Evolutionary conservation across 2,888 invertebrate genomes (phyloP).

Genomic region (Hypolimnas misippus): DNA sequence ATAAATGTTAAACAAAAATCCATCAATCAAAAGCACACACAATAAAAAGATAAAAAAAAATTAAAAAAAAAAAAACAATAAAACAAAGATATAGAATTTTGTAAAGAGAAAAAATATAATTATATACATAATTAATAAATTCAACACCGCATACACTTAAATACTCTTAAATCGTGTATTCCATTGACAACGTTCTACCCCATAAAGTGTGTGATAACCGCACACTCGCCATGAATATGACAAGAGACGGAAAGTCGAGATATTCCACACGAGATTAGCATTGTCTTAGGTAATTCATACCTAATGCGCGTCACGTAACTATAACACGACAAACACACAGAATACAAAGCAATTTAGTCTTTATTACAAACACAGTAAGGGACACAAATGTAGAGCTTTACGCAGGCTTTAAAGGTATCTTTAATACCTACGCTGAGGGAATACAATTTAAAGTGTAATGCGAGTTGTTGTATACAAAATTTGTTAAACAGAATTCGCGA

Average conservation of each 20-base stretch:
- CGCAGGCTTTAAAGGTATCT: background rate
- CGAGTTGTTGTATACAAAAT: too few relatives aligned
- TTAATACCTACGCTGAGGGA: background rate
- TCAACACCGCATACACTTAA: background rate
- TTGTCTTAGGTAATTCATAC: slow-evolving; percentile 18
- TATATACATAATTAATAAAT: too few relatives aligned
- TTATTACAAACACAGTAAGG: background rate
- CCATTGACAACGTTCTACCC: background rate
- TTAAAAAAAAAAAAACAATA: too few relatives aligned
- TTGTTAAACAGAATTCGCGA: too few relatives aligned
- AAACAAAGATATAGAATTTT: too few relatives aligned
- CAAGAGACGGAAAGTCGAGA: background rate
- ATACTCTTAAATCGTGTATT: background rate
- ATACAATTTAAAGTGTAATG: too few relatives aligned
- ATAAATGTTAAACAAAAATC: too few relatives aligned
- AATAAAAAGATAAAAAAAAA: too few relatives aligned
- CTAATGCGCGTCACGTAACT: slow-evolving; percentile 22
- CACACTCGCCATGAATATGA: background rate
- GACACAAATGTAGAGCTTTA: background rate
- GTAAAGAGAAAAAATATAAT: too few relatives aligned
- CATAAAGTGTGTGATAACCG: background rate
- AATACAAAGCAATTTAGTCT: background rate
- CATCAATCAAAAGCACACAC: too few relatives aligned
- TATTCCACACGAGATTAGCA: slow-evolving; percentile 11
- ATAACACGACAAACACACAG: slow-evolving; percentile 13